Evolutionary conservation across 2,797 vertebrate genomes (phyloP).

Genomic region (Peromyscus eremicus): DNA sequence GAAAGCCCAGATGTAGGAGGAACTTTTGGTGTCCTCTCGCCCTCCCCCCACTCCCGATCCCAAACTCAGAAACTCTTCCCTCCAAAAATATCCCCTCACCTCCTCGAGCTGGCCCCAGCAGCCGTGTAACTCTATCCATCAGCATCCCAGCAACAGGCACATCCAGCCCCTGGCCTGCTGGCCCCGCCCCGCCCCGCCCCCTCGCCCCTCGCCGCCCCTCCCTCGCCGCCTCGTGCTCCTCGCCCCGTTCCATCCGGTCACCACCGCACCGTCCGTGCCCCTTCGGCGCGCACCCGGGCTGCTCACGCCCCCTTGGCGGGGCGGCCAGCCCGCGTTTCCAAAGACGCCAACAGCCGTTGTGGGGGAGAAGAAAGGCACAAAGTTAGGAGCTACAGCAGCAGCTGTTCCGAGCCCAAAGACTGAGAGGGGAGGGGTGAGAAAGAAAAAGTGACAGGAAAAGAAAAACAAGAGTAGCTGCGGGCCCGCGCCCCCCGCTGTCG

Average conservation of each 20-base stretch:
- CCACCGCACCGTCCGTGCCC: not conserved
- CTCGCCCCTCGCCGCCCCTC: not conserved
- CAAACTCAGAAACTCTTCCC: constrained; percentile 67
- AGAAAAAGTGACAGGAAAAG: constrained; percentile 48
- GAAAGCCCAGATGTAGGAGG: constrained; percentile 16
- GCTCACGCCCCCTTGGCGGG: constrained; percentile 33
- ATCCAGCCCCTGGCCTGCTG: not conserved
- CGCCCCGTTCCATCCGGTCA: not conserved
- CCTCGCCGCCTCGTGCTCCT: not conserved
- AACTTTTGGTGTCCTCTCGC: constrained; percentile 11
- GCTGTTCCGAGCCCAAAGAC: constrained; percentile 52
- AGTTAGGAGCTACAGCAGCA: constrained; percentile 67
- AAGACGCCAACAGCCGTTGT: constrained; percentile 53
- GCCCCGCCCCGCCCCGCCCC: not conserved
- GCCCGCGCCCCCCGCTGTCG: not conserved
- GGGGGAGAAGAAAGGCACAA: constrained; percentile 63
- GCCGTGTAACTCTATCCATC: constrained; percentile 54
- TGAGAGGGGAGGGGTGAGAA: constrained; percentile 38
- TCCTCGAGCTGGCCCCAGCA: constrained; percentile 10
- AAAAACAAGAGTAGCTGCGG: not conserved
- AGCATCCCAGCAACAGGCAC: constrained; percentile 58
- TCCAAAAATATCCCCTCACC: constrained; percentile 49
- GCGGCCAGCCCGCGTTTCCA: not conserved
- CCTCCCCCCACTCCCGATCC: constrained; percentile 41
- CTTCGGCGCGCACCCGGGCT: not conserved